Evolutionary conservation across 2,113 vertebrate species (phyloP).

Genomic region (Bufo bufo): DNA sequence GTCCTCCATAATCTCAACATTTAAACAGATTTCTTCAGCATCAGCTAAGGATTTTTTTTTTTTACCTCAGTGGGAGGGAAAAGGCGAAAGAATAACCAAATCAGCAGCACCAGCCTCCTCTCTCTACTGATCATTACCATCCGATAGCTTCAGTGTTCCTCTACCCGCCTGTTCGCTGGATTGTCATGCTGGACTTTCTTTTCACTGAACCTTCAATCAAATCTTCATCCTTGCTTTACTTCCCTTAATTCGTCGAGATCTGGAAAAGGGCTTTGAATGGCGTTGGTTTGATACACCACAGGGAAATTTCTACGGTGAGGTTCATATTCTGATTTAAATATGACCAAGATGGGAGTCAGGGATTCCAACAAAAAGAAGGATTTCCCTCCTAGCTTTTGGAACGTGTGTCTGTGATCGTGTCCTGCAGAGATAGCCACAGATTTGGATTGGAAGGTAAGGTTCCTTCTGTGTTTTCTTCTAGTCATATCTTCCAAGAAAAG

Average conservation of each 20-base stretch:
- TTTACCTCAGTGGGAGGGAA: conserved; percentile 63
- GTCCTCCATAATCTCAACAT: conserved; percentile 72
- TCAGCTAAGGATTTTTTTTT: conserved; percentile 73
- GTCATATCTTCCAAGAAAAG: neutral
- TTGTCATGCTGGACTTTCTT: conserved; percentile 68
- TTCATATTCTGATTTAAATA: conserved; percentile 75
- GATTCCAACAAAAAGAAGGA: conserved; percentile 81
- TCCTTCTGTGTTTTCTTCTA: conserved; percentile 58
- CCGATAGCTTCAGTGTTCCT: conserved; percentile 62
- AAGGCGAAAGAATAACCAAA: conserved; percentile 62
- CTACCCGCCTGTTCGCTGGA: conserved; percentile 64
- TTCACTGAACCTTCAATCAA: conserved; percentile 62
- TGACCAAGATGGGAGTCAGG: conserved; percentile 87
- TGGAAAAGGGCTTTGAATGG: conserved; percentile 35
- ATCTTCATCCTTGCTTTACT: conserved; percentile 60
- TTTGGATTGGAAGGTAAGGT: conserved; percentile 97
- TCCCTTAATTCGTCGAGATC: conserved; percentile 48
- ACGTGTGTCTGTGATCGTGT: conserved; percentile 84
- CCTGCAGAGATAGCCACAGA: conserved; percentile 95
- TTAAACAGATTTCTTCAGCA: conserved; percentile 80
- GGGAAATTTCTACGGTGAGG: conserved; percentile 37
- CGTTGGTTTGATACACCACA: conserved; percentile 53
- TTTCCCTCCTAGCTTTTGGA: conserved; percentile 76
- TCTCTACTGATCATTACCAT: conserved; percentile 61
- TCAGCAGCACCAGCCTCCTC: conserved; percentile 61